phyloP scores from a whole-genome alignment of 2,797 vertebrate species.

The Hydrolagus colliei region DNA sequence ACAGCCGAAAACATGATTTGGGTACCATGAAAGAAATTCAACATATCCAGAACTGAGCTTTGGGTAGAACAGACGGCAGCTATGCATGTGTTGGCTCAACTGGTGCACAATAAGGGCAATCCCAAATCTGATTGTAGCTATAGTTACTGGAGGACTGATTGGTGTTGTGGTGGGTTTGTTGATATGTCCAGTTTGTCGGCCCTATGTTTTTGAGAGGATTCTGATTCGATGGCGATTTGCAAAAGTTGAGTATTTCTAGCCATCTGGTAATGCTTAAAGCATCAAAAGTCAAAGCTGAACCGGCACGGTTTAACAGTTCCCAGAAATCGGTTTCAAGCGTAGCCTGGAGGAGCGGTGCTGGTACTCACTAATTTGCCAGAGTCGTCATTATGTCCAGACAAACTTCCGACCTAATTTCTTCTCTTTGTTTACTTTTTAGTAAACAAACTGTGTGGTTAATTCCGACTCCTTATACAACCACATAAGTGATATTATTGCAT shows the following conservation, averaged over 20 bases:
- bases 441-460: not conserved
- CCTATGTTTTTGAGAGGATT: not conserved
- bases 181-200: not conserved
- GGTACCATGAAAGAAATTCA: not conserved
- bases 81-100: not conserved
- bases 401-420: not conserved
- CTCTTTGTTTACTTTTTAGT: not conserved
- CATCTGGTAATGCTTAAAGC: not conserved
- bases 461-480: too few species aligned
- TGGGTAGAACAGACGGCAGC: too few species aligned
- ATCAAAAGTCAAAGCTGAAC: not conserved
- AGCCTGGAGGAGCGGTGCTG: not conserved
- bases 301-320: not conserved
- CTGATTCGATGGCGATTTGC: not conserved
- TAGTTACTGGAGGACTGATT: not conserved
- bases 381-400: not conserved
- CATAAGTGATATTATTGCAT: too few species aligned
- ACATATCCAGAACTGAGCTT: too few species aligned
- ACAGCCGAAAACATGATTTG: constrained; percentile 5
- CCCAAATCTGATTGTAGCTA: not conserved
- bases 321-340: not conserved
- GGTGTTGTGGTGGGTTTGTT: not conserved
- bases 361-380: not conserved
- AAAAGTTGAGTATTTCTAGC: not conserved
- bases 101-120: not conserved